Percentiles rank a stretch among this genome's conserved stretches.
These are phyloP conservation scores for Nylanderia fulva DNA, from an alignment of 1,140 invertebrate genomes.

Conservation along the genomic window DNA sequence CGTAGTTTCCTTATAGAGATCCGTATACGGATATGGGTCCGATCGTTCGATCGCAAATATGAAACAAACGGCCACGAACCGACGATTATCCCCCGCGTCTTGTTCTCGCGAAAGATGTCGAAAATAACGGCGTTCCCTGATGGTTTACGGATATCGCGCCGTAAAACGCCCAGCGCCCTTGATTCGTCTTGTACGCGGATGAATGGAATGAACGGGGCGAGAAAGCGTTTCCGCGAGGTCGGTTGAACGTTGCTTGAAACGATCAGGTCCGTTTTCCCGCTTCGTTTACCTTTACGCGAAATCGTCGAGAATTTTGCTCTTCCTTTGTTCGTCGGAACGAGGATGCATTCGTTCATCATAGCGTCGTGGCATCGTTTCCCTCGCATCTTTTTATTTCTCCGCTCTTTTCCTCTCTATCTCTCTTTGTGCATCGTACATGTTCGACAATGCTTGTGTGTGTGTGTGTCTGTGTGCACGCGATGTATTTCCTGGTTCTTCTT, in stretches of 20 bases:
- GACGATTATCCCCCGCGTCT: not conserved
- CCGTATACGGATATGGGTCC: not conserved
- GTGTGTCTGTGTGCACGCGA: conserved; percentile 35
- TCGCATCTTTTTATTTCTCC: not conserved
- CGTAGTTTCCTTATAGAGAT: conserved; percentile 22
- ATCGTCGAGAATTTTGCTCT: conserved; percentile 30
- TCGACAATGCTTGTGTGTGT: not conserved
- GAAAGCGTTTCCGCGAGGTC: conserved; percentile 31
- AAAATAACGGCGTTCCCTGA: not conserved
- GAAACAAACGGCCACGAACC: not conserved
- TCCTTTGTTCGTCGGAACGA: conserved; percentile 38
- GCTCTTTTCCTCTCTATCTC: conserved; percentile 2
- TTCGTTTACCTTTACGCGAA: conserved; percentile 71
- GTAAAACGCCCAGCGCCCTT: conserved; percentile 16
- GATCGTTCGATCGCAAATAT: conserved; percentile 39
- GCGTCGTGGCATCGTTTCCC: conserved; percentile 5
- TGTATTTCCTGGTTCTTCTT: conserved; percentile 3
- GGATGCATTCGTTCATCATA: conserved; percentile 39
- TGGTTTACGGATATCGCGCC: conserved; percentile 17
- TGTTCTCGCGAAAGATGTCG: not conserved
- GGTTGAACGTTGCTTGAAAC: conserved; percentile 38
- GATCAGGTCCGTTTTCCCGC: conserved; percentile 56
- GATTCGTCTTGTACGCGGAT: conserved; percentile 10
- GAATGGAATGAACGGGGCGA: not conserved
- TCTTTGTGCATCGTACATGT: not conserved